Percentiles rank a stretch among this genome's conserved stretches.
These are phyloP conservation scores for Nettapus auritus DNA, from an alignment of 2,113 vertebrate genomes.

Conservation along the genomic window DNA sequence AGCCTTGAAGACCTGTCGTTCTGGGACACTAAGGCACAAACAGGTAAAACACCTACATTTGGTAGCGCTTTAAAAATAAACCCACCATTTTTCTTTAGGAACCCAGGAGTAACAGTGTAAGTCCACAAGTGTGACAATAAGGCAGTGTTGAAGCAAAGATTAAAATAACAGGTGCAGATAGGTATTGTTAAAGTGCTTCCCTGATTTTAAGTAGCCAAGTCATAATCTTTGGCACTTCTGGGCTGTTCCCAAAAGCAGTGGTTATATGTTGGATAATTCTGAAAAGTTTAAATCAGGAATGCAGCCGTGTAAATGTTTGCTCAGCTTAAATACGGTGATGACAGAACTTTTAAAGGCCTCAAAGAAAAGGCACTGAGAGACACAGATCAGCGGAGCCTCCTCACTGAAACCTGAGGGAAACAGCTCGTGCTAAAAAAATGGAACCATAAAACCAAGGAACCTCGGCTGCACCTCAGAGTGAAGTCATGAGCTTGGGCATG, in stretches of 20 bases:
- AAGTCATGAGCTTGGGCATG: background rate
- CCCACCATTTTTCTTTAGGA: background rate
- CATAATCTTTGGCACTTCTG: background rate
- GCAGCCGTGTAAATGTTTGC: background rate
- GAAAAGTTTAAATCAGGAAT: background rate
- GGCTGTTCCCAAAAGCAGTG: background rate
- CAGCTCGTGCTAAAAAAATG: background rate
- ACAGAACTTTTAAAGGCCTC: background rate
- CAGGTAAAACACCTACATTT: background rate
- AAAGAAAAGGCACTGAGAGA: background rate
- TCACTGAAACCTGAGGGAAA: background rate
- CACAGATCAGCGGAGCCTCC: background rate
- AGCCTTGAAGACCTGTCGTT: background rate
- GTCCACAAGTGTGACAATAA: background rate
- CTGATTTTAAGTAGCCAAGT: background rate
- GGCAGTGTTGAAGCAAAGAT: background rate
- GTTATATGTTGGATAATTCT: background rate
- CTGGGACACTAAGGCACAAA: background rate
- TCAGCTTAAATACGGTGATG: background rate
- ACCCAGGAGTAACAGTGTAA: no score
- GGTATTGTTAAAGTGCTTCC: background rate
- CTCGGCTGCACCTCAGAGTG: background rate
- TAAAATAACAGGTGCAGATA: background rate
- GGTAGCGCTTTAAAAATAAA: background rate
- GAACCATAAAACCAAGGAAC: background rate